Conservation (phyloP, 2,888 invertebrate genomes). For the Charanyca ferruginea region DNA sequence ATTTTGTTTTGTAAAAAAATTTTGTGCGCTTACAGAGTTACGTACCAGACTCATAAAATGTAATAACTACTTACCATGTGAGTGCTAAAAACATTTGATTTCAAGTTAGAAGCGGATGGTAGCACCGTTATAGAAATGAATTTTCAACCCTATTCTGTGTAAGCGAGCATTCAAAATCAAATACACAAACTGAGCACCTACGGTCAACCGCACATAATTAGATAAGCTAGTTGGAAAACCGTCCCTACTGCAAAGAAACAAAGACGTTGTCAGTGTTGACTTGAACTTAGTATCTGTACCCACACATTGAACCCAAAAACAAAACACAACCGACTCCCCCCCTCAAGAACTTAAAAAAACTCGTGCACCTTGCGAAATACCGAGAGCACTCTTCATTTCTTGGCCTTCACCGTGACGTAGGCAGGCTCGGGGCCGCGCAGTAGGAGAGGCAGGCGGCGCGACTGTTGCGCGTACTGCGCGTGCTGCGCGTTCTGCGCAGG, state of each 20-base stretch:
- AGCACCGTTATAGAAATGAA: not conserved
- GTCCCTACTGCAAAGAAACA: not conserved
- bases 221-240: not conserved
- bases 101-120: not conserved
- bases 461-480: not conserved
- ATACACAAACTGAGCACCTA: not conserved
- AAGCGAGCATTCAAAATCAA: not conserved
- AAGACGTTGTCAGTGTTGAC: too few species aligned
- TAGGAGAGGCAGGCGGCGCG: slow-evolving; percentile 32
- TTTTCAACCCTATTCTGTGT: not conserved
- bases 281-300: slow-evolving; percentile 1
- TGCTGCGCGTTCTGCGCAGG: not conserved
- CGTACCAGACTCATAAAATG: too few species aligned
- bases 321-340: slow-evolving; percentile 41
- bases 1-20: too few species aligned
- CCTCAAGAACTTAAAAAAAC: slow-evolving; percentile 66
- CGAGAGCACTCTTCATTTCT: slow-evolving; percentile 87
- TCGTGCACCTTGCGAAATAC: slow-evolving; percentile 89
- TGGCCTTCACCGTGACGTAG: slow-evolving; percentile 83
- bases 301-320: slow-evolving; percentile 26
- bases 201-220: not conserved
- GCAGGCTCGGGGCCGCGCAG: slow-evolving; percentile 72
- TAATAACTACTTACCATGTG: too few species aligned
- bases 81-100: not conserved
- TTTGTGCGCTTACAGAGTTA: too few species aligned